Evolutionary conservation across 2,797 vertebrate species (phyloP), one percentile per base, ranked within the genome.

Genomic region (Loris lydekkerianus): DNA sequence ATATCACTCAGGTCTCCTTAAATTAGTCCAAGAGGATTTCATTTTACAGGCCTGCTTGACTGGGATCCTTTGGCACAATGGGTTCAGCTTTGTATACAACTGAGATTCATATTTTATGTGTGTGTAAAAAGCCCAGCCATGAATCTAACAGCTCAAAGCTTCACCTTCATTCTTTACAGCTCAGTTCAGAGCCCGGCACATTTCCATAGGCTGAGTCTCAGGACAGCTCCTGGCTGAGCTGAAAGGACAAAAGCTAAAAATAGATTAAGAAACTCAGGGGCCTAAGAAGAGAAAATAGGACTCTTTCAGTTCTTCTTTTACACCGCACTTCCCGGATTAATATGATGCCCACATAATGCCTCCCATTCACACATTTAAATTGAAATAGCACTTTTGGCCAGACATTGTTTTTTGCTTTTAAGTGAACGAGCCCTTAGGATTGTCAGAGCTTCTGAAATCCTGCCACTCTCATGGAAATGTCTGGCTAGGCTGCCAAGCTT

Each of bases 91-190:
- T 98, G 98, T 98, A 98, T 98, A 98, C 98, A 98, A 98, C 98
- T 97, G 98, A 98, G 98, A 98, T 98, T 98, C 98, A 98, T 98
- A 98, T 98, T 98, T 98, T 98, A 98, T 98, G 98, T 98, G 98
- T 97, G 97, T 98, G 97, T 98, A 98, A 98, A 98, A 98, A 97
- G 96, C 98, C 96, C 76, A 73, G 98, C 96, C 98, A 97, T 98
- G 98, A 98, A 98, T 98, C 98, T 98, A 95, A 96, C 96, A 70
- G 97, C 98, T 98, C 97, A 97, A 96, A 98, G 97, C 98, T 97
- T 98, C 97, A 97, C 98, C 97, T 98, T 98, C 97, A 96, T 98
- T 98, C 98, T 98, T 98, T 98, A 97, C 96, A 97, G 97, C 98
- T 98, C 98, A 95, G 97, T 98, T 98, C 97, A 86, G 96, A 97